Evolutionary conservation across 2,797 vertebrate species (phyloP).

Genomic region (Hoplostethus atlanticus): DNA sequence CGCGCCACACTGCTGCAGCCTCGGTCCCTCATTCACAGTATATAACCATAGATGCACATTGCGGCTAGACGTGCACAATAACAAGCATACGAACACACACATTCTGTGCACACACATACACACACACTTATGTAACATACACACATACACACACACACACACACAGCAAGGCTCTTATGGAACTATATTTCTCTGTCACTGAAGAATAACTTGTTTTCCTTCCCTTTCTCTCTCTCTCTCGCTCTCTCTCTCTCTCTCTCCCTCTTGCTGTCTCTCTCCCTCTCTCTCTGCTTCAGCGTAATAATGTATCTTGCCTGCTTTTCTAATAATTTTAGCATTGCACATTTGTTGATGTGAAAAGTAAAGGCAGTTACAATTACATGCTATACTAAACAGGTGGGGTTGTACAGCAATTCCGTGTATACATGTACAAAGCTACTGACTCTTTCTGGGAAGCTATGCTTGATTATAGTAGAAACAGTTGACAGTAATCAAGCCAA

Average conservation of each 20-base stretch:
- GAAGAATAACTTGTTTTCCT: conserved; percentile 37
- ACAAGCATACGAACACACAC: conserved; percentile 22
- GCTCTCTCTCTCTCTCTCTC: not conserved
- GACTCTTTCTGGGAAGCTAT: conserved; percentile 55
- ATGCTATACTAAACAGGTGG: conserved; percentile 27
- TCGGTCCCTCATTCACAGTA: conserved; percentile 40
- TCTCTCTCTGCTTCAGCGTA: conserved; percentile 55
- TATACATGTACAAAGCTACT: conserved; percentile 56
- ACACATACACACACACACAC: conserved; percentile 14
- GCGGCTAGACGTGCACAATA: conserved; percentile 52
- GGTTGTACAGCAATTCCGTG: conserved; percentile 57
- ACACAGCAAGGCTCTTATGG: conserved; percentile 27
- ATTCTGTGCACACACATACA: conserved; percentile 8
- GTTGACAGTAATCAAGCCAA: conserved; percentile 64
- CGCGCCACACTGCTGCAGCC: conserved; percentile 51
- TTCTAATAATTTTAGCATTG: conserved; percentile 52
- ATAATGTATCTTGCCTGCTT: conserved; percentile 65
- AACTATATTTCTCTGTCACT: conserved; percentile 22
- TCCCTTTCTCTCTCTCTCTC: not conserved
- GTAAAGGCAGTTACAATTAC: conserved; percentile 55
- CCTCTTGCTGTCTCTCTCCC: conserved; percentile 20
- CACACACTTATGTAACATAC: conserved; percentile 4
- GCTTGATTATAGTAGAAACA: conserved; percentile 62
- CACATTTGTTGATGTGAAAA: conserved; percentile 45
- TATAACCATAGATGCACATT: conserved; percentile 51